phyloP scores from a whole-genome alignment of 2,113 vertebrate species.

The Lepus americanus region DNA sequence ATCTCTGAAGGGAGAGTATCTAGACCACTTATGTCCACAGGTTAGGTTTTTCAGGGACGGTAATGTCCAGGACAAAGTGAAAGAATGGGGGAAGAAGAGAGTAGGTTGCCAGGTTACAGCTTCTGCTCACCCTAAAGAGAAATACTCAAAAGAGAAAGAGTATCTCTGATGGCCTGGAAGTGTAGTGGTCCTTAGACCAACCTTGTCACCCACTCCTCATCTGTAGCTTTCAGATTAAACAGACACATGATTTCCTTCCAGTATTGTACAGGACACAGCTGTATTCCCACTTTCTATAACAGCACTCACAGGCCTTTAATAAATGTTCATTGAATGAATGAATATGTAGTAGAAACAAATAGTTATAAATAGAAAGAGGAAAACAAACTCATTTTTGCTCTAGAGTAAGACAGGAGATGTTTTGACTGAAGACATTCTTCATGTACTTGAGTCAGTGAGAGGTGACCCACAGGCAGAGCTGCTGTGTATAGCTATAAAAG shows the following conservation, averaged over 20 bases:
- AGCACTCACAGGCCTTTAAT: background rate
- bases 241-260: rapidly evolving
- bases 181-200: background rate
- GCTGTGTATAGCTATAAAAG: background rate
- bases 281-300: background rate
- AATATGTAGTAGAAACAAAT: background rate
- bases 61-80: background rate
- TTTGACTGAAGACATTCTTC: background rate
- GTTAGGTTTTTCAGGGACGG: background rate
- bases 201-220: background rate
- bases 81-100: background rate
- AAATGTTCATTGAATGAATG: background rate
- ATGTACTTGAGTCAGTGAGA: background rate
- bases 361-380: background rate
- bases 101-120: background rate
- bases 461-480: background rate
- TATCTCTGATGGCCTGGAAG: background rate
- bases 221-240: background rate
- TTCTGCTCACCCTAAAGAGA: slow-evolving; percentile 33
- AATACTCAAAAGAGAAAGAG: background rate
- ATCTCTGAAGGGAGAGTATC: background rate
- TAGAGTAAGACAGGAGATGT: background rate
- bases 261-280: background rate
- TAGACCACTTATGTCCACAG: background rate
- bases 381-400: background rate